phyloP scores from a whole-genome alignment of 1,140 invertebrate genomes.

The Melipona quadrifasciata region DNA sequence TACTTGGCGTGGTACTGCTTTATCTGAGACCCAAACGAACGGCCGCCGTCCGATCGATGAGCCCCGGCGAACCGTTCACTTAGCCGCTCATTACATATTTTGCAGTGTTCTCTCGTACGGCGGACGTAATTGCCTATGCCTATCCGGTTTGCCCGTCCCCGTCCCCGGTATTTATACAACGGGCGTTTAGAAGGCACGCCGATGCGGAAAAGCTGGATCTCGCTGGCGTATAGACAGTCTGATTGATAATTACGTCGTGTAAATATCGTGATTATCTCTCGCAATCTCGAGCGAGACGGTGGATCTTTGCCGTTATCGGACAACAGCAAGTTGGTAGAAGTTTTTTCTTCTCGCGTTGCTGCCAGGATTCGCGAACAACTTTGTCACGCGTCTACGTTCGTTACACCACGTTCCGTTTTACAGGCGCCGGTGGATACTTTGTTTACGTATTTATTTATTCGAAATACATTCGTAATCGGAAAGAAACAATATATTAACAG shows the following conservation, averaged over 20 bases:
- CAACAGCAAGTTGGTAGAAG: neutral
- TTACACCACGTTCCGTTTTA: neutral
- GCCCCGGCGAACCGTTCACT: conserved; percentile 12
- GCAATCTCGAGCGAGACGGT: conserved; percentile 43
- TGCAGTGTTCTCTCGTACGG: neutral
- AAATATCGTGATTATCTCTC: conserved; percentile 62
- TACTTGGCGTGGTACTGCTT: neutral
- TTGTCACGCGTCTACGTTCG: neutral
- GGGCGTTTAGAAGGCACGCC: neutral
- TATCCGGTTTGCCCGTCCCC: neutral
- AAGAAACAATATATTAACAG: no score
- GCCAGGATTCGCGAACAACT: neutral
- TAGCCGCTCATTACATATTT: conserved; percentile 19
- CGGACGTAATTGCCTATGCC: conserved; percentile 3
- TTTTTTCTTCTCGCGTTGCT: neutral
- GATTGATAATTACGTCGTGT: conserved; percentile 59
- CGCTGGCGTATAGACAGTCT: conserved; percentile 20
- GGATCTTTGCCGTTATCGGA: neutral
- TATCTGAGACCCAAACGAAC: neutral
- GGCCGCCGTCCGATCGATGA: conserved; percentile 6
- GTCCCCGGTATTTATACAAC: conserved; percentile 5
- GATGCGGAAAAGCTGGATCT: neutral
- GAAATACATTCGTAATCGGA: no score
- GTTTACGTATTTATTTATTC: no score
- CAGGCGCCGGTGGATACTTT: neutral